These are phyloP conservation scores for Aspidapion aeneum DNA, from an alignment of 2,888 invertebrate genomes.

Conservation along the genomic window DNA sequence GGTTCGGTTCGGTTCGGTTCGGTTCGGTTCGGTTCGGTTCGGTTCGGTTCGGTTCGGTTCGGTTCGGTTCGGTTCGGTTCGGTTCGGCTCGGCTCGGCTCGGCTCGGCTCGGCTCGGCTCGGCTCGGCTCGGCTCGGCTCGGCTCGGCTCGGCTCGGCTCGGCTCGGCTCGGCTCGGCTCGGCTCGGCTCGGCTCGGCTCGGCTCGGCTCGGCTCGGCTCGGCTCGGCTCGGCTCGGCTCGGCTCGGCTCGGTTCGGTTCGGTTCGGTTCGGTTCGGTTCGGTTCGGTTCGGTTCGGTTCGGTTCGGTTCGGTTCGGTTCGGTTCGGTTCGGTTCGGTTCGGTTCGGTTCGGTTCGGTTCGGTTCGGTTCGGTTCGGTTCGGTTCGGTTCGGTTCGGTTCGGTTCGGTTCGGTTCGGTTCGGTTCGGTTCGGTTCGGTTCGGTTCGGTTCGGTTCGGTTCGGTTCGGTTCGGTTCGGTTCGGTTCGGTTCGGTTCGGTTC, in stretches of 20 bases:
- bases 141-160: no score
- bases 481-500: conserved; percentile 18
- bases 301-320: conserved; percentile 3
- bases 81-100: no score
- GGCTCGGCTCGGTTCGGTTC: conserved; percentile 1
- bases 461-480: conserved; percentile 16
- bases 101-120: no score
- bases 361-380: conserved; percentile 15
- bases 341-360: conserved; percentile 10
- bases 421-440: conserved; percentile 6
- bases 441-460: conserved; percentile 6
- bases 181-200: no score
- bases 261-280: not conserved
- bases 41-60: no score
- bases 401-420: conserved; percentile 2
- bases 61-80: no score
- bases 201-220: no score
- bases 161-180: no score
- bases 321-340: conserved; percentile 5
- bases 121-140: no score
- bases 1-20: no score
- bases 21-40: no score
- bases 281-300: conserved; percentile 2
- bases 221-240: no score
- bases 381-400: conserved; percentile 12